Base-by-base conservation (phyloP, 2,888 invertebrate genomes). In the Patella ulyssiponensis region DNA sequence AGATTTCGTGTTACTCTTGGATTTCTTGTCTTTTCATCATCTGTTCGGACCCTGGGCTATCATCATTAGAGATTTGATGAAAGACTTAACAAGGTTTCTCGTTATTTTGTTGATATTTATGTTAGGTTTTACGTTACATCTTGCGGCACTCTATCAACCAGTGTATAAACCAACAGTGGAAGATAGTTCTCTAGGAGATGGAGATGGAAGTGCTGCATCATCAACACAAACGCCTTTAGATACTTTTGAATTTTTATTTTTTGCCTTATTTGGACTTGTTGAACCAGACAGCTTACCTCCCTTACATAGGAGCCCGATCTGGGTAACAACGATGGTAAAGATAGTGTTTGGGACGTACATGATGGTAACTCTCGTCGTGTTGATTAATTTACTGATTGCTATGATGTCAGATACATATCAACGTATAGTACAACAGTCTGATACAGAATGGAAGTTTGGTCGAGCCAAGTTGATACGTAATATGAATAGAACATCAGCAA, bases 381-480 rank as follows among this genome's bases (percentile, higher is more conserved):
- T 99, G 91, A 97, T 98, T 93, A 98, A 99, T 93, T 95, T 99
- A 92, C 96, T 99, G 92, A 99, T 99, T 95, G 99, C 99, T 94
- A 98, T 99, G 98, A 98, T 99, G 98, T 98, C 98, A 93, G 98
- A 99, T 94, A 99, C 99, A 90, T 99, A 99, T 93, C 98, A 99
- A 93, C 95, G 98, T 91, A 98, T 98, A 91, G 97, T 99, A 95
- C 98, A 98, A 58, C 98, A 99, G 94, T 99, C 99, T 71, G 99
- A 99, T 93, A 98, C 98, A 88, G 99, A 99, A 93, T 99, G 99
- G 99, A 99, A 99, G 93, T 99, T 98, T 92, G 99, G 99, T 52
- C 93, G 99, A 89, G 99, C 99, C 76, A 99, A 99, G 93, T 94
- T 99, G 90, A 98, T 99, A 91, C 94, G 99, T 85, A 98, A 98